A percentile compares a stretch with the other conserved stretches of the same genome.
These are phyloP conservation scores for Diplodus puntazzo DNA, from an alignment of 2,797 vertebrate species.

Conservation along the genomic window DNA sequence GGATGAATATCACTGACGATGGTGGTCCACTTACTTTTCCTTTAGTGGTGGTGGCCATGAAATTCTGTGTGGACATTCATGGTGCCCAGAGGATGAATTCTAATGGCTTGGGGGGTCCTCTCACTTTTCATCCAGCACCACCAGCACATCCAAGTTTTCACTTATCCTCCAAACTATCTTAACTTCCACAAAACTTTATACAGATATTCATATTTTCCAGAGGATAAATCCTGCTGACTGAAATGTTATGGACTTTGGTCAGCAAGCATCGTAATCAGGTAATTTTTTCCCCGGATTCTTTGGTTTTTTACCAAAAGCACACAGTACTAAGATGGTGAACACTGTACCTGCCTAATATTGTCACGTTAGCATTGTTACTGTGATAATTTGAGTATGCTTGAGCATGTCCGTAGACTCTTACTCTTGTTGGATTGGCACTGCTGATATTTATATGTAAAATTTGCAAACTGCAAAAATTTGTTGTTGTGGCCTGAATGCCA, in stretches of 20 bases:
- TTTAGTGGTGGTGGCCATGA: too few species aligned
- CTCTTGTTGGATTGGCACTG: not conserved
- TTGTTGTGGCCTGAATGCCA: not conserved
- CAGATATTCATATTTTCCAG: not conserved
- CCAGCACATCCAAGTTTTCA: not conserved
- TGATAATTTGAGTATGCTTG: not conserved
- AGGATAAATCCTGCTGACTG: not conserved
- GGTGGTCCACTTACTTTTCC: not conserved
- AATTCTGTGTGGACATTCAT: too few species aligned
- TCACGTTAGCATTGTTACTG: not conserved
- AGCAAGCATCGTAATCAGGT: too few species aligned
- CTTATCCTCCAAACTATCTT: not conserved
- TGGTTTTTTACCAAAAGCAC: too few species aligned
- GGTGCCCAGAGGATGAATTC: too few species aligned
- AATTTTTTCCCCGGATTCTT: too few species aligned
- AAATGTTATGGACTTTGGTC: too few species aligned
- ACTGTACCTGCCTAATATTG: not conserved
- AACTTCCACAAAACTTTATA: not conserved
- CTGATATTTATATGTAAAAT: conserved; percentile 1
- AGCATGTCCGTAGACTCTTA: not conserved
- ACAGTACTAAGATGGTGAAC: not conserved
- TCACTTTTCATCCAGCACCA: not conserved
- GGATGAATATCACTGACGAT: not conserved
- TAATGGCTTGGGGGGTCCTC: not conserved
- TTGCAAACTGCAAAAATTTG: not conserved